Percentiles rank a stretch among this genome's conserved stretches.
phyloP scores from a whole-genome alignment of 2,888 invertebrate species.

The Lumbricus terrestris region DNA sequence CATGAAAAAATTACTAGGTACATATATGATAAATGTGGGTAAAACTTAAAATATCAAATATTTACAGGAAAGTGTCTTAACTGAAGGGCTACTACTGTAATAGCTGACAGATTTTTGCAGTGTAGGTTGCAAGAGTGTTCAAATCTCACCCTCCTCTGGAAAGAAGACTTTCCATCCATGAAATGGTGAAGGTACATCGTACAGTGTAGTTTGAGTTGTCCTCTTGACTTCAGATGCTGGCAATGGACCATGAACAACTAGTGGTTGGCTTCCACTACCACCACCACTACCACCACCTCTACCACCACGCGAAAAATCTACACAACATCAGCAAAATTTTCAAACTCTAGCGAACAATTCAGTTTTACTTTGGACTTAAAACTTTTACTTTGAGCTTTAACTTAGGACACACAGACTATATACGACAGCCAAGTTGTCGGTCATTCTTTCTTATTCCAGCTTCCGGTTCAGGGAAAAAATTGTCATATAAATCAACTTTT shows the following conservation, averaged over 20 bases:
- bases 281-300: background rate
- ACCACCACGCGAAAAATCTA: no score
- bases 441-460: no score
- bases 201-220: constrained; percentile 42
- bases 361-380: background rate
- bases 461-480: no score
- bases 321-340: background rate
- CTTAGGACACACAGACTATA: no score
- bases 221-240: background rate
- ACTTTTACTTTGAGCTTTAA: no score
- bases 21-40: background rate
- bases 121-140: background rate
- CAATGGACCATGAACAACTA: background rate
- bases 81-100: background rate
- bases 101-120: background rate
- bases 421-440: no score
- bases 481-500: no score
- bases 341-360: background rate
- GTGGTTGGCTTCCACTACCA: background rate
- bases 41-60: background rate
- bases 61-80: background rate
- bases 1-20: background rate
- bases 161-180: constrained; percentile 79
- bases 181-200: constrained; percentile 61
- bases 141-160: constrained; percentile 66